Conservation (phyloP, 2,113 vertebrate genomes). For the Indicator indicator region DNA sequence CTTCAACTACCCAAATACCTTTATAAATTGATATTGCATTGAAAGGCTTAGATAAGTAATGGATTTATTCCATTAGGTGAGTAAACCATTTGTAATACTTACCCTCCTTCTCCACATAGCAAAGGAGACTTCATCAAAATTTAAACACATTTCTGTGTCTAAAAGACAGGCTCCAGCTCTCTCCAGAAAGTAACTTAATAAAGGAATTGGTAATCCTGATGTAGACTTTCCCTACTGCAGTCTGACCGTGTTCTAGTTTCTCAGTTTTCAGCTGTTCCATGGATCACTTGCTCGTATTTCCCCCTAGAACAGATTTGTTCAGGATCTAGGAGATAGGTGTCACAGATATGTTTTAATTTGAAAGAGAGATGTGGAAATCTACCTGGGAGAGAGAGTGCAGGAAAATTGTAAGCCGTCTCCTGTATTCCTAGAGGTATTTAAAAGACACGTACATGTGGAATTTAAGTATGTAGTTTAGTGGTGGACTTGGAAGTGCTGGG, state of each 20-base stretch:
- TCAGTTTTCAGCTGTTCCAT: not conserved
- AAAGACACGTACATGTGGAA: not conserved
- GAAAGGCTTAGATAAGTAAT: not conserved
- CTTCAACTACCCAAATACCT: not conserved
- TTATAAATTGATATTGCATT: not conserved
- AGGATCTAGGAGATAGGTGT: not conserved
- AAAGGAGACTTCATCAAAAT: not conserved
- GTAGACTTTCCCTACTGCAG: not conserved
- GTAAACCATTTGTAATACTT: not conserved
- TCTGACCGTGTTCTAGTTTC: not conserved
- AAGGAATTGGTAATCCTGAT: not conserved
- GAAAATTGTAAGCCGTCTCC: not conserved
- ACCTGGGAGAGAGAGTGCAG: not conserved
- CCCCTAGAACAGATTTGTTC: not conserved
- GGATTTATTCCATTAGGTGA: not conserved
- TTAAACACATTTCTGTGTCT: not conserved
- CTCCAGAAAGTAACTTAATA: not conserved
- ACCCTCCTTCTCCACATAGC: not conserved
- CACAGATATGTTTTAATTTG: not conserved
- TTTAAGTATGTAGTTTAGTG: not conserved
- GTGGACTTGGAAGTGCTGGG: not conserved
- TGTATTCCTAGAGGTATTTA: not conserved
- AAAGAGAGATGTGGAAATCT: not conserved
- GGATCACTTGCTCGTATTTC: not conserved
- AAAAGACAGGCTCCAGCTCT: not conserved